Evolutionary conservation across 2,888 invertebrate species (phyloP).

Genomic region (Thelaira solivaga): DNA sequence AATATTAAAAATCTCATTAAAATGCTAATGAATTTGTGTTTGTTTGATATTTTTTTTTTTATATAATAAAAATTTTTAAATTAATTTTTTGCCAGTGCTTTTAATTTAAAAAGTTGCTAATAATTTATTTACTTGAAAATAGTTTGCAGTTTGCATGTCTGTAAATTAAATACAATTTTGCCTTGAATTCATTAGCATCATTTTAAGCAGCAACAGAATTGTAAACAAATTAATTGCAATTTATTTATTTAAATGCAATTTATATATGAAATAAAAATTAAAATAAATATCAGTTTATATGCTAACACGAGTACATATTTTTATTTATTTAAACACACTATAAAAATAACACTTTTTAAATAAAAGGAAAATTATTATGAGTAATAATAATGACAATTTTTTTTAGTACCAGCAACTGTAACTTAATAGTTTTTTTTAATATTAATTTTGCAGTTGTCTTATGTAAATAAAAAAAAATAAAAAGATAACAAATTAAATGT

Average conservation of each 20-base stretch:
- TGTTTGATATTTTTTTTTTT: too few species aligned
- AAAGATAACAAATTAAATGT: slow-evolving; percentile 55
- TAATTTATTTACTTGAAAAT: neutral
- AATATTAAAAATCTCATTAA: slow-evolving; percentile 21
- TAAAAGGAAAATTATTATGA: neutral
- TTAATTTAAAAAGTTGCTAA: neutral
- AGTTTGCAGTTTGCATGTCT: neutral
- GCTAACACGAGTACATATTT: neutral
- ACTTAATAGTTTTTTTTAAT: slow-evolving; percentile 29
- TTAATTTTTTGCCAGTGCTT: neutral
- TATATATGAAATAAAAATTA: neutral
- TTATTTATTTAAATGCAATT: slow-evolving; percentile 34
- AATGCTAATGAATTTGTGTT: slow-evolving; percentile 13
- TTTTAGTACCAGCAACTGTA: neutral
- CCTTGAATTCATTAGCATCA: slow-evolving; percentile 54
- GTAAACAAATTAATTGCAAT: slow-evolving; percentile 57
- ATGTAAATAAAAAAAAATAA: slow-evolving; percentile 44
- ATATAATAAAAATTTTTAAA: neutral
- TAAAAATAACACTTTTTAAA: slow-evolving; percentile 14
- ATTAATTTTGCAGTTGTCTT: too few species aligned
- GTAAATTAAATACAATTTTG: slow-evolving; percentile 23
- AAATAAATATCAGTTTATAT: too few species aligned
- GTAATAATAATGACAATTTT: slow-evolving; percentile 17
- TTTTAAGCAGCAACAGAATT: slow-evolving; percentile 30
- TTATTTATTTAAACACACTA: slow-evolving; percentile 2